Percentiles rank a stretch among this genome's conserved stretches.
Evolutionary conservation across 2,797 vertebrate species (phyloP).

Genomic region (Spinibarbus caldwelli): DNA sequence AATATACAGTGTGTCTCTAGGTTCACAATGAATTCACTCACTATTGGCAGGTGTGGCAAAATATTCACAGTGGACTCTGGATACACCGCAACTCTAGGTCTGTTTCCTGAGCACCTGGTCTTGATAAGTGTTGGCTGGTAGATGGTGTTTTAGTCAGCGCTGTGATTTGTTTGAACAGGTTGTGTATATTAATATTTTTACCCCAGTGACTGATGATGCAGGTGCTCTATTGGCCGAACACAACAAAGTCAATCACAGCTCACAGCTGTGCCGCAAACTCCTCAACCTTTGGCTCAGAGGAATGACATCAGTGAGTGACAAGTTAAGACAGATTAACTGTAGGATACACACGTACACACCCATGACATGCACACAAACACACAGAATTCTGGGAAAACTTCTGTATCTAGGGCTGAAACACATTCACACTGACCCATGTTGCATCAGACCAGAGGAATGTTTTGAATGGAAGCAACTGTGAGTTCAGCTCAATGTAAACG

Average conservation of each 20-base stretch:
- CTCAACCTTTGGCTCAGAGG: constrained; percentile 26
- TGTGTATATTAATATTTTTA: constrained; percentile 40
- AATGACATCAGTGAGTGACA: constrained; percentile 33
- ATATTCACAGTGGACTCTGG: not conserved
- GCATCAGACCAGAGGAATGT: constrained; percentile 71
- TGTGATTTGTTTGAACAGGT: constrained; percentile 43
- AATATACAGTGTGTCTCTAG: not conserved
- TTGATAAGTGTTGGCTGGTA: constrained; percentile 20
- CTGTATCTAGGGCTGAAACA: not conserved
- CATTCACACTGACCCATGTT: constrained; percentile 49
- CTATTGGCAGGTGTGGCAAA: constrained; percentile 1
- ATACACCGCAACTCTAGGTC: not conserved
- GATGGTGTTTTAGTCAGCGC: constrained; percentile 13
- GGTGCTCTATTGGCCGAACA: constrained; percentile 34
- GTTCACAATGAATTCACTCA: not conserved
- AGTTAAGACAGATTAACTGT: constrained; percentile 29
- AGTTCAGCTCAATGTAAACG: constrained; percentile 54
- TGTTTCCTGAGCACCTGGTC: constrained; percentile 34
- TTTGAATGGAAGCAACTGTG: constrained; percentile 64
- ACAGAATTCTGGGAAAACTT: constrained; percentile 14
- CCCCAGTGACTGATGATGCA: constrained; percentile 41
- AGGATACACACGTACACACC: constrained; percentile 12
- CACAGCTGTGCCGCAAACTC: constrained; percentile 38
- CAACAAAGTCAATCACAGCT: constrained; percentile 16
- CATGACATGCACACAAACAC: not conserved